phyloP scores from a whole-genome alignment of 2,797 vertebrate genomes.

The Tiaroga cobitis region DNA sequence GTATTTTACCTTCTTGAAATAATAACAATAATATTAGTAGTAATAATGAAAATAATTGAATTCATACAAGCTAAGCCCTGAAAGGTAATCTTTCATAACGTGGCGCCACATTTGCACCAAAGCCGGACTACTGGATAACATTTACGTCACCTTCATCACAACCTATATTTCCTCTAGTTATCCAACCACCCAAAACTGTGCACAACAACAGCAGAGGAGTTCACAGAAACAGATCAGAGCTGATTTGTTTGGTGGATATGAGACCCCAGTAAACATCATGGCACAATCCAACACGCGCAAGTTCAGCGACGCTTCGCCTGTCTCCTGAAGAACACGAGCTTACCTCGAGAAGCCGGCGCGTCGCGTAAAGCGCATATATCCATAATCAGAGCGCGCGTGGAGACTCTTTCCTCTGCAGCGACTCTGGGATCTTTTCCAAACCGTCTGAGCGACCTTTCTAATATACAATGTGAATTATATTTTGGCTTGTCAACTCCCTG shows the following conservation, averaged over 20 bases:
- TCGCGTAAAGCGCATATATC: slow-evolving; percentile 71
- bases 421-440: slow-evolving; percentile 86
- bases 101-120: slow-evolving; percentile 40
- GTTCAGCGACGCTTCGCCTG: slow-evolving; percentile 58
- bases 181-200: background rate
- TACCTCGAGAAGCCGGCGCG: slow-evolving; percentile 80
- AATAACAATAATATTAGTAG: background rate
- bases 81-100: slow-evolving; percentile 6
- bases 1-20: background rate
- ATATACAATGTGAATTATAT: slow-evolving; percentile 99
- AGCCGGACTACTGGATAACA: slow-evolving; percentile 32
- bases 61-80: background rate
- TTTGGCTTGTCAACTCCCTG: slow-evolving; percentile 99
- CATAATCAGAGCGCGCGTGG: slow-evolving; percentile 72
- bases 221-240: background rate
- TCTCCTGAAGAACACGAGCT: slow-evolving; percentile 75
- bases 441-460: slow-evolving; percentile 98
- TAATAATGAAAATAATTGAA: background rate
- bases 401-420: slow-evolving; percentile 76
- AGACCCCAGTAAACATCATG: slow-evolving; percentile 21
- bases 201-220: background rate
- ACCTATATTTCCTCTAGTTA: slow-evolving; percentile 31
- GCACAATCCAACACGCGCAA: slow-evolving; percentile 44
- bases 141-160: slow-evolving; percentile 51
- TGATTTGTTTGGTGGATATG: slow-evolving; percentile 59